These are phyloP conservation scores for Tamias sibiricus DNA, from an alignment of 2,113 vertebrate species.

Conservation along the genomic window DNA sequence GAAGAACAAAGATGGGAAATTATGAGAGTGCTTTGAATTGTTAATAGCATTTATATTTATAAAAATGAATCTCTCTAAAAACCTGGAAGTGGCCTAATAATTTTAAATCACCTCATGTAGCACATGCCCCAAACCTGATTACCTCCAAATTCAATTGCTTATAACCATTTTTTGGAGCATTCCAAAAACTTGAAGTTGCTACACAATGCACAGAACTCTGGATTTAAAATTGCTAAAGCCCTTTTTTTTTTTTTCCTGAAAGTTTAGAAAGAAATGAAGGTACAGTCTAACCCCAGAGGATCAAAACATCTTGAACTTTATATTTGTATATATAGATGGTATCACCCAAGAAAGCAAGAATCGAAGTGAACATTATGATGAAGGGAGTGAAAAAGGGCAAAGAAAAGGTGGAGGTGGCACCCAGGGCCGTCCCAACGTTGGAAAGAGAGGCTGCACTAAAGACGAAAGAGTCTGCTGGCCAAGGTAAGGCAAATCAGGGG, in stretches of 20 bases:
- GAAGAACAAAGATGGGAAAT: constrained; percentile 63
- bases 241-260: constrained; percentile 29
- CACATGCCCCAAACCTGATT: constrained; percentile 63
- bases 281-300: constrained; percentile 34
- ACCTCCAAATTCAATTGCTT: constrained; percentile 67
- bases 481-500: constrained; percentile 62
- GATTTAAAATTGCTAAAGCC: constrained; percentile 59
- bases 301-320: constrained; percentile 61
- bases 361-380: background rate
- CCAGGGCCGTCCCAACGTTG: background rate
- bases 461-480: background rate
- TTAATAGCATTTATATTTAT: constrained; percentile 78
- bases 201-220: background rate
- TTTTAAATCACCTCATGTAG: constrained; percentile 69
- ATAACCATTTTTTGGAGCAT: constrained; percentile 49
- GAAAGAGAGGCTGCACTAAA: background rate
- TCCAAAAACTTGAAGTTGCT: constrained; percentile 58
- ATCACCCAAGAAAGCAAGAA: constrained; percentile 68
- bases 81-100: constrained; percentile 67
- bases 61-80: constrained; percentile 79
- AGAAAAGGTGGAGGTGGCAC: background rate
- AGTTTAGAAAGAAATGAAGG: constrained; percentile 61
- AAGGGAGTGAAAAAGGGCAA: background rate
- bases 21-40: constrained; percentile 70
- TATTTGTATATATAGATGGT: background rate